These are phyloP conservation scores for Aurelia sp. DNA, from an alignment of 30 jellyfish, hydroid and myxozoan species.

Conservation along the genomic window DNA sequence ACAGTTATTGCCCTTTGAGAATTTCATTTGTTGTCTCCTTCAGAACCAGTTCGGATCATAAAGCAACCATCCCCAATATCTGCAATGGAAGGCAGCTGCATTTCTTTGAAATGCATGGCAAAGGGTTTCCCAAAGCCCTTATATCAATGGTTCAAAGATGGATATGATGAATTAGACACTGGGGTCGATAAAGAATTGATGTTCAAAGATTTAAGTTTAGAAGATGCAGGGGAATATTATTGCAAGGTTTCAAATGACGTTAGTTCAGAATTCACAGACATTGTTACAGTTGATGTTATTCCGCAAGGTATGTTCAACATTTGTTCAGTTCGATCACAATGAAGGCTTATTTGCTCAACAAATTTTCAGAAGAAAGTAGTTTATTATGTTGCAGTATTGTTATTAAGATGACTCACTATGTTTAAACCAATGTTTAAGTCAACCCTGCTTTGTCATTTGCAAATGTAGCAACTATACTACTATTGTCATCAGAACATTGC, in stretches of 20 bases:
- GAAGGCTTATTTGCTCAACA: neutral
- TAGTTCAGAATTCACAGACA: slow-evolving; percentile 54
- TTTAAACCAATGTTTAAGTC: too few relatives aligned
- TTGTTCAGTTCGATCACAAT: neutral
- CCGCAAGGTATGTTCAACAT: slow-evolving; percentile 47
- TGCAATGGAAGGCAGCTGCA: slow-evolving; percentile 47
- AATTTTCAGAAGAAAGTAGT: too few relatives aligned
- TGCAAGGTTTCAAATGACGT: slow-evolving; percentile 71
- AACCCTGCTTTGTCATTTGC: too few relatives aligned
- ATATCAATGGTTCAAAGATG: slow-evolving; percentile 82
- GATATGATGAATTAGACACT: slow-evolving; percentile 47
- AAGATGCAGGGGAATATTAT: slow-evolving; percentile 69
- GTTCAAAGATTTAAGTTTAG: slow-evolving; percentile 29
- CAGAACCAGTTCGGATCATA: slow-evolving; percentile 81
- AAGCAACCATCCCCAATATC: slow-evolving; percentile 77
- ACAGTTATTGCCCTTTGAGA: too few relatives aligned
- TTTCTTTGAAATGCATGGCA: slow-evolving; percentile 67
- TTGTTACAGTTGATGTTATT: slow-evolving; percentile 57
- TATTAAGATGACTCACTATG: too few relatives aligned
- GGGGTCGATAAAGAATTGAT: slow-evolving; percentile 52
- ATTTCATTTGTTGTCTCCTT: neutral
- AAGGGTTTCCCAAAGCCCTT: slow-evolving; percentile 84
- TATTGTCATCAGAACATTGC: too few relatives aligned
- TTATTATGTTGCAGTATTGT: too few relatives aligned
- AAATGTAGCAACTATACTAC: too few relatives aligned